Percentiles rank a stretch among this genome's conserved stretches.
Evolutionary conservation across 2,888 invertebrate species (phyloP).

Genomic region (Drosophila algonquin): DNA sequence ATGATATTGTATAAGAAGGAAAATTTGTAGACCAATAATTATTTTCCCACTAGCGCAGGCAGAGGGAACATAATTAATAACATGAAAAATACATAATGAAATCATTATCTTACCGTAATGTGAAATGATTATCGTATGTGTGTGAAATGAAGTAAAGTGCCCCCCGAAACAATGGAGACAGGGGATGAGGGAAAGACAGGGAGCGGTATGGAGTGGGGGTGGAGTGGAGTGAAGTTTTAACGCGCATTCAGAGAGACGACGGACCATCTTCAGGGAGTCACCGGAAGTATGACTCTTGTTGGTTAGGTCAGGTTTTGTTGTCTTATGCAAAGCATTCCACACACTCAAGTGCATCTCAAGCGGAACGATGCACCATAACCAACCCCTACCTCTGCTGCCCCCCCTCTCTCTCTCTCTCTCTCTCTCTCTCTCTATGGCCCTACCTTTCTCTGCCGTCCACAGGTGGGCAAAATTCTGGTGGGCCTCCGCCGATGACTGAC

Average conservation of each 20-base stretch:
- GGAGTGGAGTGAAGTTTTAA: conserved; percentile 11
- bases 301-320: conserved; percentile 64
- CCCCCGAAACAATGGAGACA: conserved; percentile 57
- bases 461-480: conserved; percentile 64
- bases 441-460: conserved; percentile 26
- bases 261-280: conserved; percentile 23
- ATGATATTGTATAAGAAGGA: conserved; percentile 59
- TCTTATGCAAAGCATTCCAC: conserved; percentile 67
- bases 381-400: conserved; percentile 36
- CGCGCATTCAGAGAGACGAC: conserved; percentile 20
- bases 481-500: conserved; percentile 60
- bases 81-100: conserved; percentile 79
- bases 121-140: conserved; percentile 70
- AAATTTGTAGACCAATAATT: conserved; percentile 73
- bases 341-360: conserved; percentile 58
- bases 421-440: conserved; percentile 1
- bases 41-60: conserved; percentile 71
- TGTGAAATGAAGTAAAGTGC: conserved; percentile 39
- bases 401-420: conserved; percentile 22
- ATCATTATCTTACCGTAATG: conserved; percentile 77
- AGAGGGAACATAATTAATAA: conserved; percentile 71
- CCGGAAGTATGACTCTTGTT: conserved; percentile 28
- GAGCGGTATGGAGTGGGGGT: not conserved
- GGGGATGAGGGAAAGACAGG: conserved; percentile 50
- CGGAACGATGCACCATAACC: conserved; percentile 65